Conservation (phyloP, 2,113 vertebrate species). For the Grammomys dolichurus region DNA sequence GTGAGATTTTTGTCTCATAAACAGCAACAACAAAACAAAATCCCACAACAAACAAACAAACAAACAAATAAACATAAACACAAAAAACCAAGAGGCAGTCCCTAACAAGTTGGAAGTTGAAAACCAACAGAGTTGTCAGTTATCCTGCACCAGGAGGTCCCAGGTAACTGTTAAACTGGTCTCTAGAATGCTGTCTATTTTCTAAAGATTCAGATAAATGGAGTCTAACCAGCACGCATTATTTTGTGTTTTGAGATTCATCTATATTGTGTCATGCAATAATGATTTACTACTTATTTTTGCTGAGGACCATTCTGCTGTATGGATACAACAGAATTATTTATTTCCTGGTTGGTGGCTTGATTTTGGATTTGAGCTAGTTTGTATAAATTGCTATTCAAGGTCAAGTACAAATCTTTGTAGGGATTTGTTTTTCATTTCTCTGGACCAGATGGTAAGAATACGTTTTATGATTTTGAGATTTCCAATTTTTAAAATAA, state of each 20-base stretch:
- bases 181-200: conserved; percentile 16
- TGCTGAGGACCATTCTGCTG: neutral
- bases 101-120: neutral
- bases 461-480: neutral
- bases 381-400: neutral
- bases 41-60: neutral
- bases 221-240: neutral
- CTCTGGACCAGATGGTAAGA: neutral
- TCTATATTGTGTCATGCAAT: neutral
- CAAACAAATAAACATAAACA: neutral
- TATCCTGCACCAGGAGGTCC: too few species aligned
- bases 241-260: conserved; percentile 36
- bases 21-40: neutral
- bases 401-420: conserved; percentile 34
- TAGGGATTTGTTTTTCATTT: conserved; percentile 45
- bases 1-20: neutral
- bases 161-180: neutral
- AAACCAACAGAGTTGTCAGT: neutral
- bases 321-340: conserved; percentile 7
- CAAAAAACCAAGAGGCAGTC: neutral
- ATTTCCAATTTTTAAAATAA: neutral
- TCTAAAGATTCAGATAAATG: neutral
- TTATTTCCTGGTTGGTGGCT: neutral
- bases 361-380: conserved; percentile 30
- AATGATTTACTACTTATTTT: conserved; percentile 36